phyloP scores from a whole-genome alignment of 2,888 invertebrate genomes.

The Ophraella communa region DNA sequence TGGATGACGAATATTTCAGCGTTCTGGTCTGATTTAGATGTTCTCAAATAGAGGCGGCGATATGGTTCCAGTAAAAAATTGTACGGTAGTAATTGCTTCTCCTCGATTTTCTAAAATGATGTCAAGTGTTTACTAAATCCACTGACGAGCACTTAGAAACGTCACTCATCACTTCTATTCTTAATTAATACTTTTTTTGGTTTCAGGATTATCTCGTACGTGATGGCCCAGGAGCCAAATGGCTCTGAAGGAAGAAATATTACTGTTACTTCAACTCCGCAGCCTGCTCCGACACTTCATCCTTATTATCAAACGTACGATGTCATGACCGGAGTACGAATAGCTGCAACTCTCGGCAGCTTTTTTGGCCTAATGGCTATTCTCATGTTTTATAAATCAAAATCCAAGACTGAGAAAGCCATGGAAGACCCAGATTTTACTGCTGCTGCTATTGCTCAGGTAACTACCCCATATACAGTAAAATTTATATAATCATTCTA shows the following conservation, averaged over 20 bases:
- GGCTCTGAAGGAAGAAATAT: constrained; percentile 51
- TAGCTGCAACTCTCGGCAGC: constrained; percentile 89
- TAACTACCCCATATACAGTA: not conserved
- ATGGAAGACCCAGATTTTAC: constrained; percentile 81
- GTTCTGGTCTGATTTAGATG: no score
- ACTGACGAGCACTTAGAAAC: no score
- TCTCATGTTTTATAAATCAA: constrained; percentile 89
- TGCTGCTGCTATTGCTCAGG: constrained; percentile 61
- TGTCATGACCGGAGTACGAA: constrained; percentile 91
- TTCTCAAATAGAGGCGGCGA: no score
- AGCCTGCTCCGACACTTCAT: constrained; percentile 41
- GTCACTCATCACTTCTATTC: no score
- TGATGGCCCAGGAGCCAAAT: constrained; percentile 56
- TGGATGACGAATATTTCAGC: no score
- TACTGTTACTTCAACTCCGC: constrained; percentile 42
- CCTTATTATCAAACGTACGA: constrained; percentile 88
- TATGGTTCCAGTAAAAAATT: no score
- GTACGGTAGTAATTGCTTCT: no score
- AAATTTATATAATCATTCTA: not conserved
- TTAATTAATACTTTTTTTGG: not conserved
- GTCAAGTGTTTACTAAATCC: no score
- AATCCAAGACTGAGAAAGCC: constrained; percentile 77
- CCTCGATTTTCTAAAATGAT: no score
- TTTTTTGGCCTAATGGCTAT: constrained; percentile 94
- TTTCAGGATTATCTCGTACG: constrained; percentile 48